Percentiles rank a stretch among this genome's conserved stretches.
These are phyloP conservation scores for Gadopsis marmoratus DNA, from an alignment of 2,797 vertebrate species.

Conservation along the genomic window DNA sequence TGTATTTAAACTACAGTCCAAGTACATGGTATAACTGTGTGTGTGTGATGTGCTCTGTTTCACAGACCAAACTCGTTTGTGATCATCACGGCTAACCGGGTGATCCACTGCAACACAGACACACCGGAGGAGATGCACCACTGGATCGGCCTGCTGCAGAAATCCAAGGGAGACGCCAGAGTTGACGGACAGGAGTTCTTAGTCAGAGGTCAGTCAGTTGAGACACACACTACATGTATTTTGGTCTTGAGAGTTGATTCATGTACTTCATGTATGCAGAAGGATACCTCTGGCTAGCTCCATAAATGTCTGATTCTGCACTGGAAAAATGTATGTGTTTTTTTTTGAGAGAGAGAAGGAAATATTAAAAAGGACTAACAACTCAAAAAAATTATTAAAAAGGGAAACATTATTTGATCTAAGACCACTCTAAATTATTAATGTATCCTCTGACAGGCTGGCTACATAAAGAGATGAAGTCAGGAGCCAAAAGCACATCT, in stretches of 20 bases:
- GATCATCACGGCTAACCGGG: slow-evolving; percentile 90
- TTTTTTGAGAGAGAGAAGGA: not conserved
- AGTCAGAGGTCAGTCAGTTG: slow-evolving; percentile 83
- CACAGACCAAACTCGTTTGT: slow-evolving; percentile 89
- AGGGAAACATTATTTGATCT: not conserved
- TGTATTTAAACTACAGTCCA: not conserved
- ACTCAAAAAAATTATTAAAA: not conserved
- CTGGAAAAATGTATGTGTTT: not conserved
- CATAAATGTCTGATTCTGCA: not conserved
- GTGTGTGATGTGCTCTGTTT: slow-evolving; percentile 21
- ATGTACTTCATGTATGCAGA: not conserved
- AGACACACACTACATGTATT: too few relatives aligned
- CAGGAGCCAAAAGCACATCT: slow-evolving; percentile 89
- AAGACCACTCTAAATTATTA: not conserved
- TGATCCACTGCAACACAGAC: slow-evolving; percentile 91
- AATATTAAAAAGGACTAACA: not conserved
- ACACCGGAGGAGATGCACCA: slow-evolving; percentile 91
- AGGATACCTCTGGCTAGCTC: not conserved
- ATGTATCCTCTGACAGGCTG: slow-evolving; percentile 83
- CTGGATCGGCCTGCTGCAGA: slow-evolving; percentile 91
- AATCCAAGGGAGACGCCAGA: slow-evolving; percentile 87
- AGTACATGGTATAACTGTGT: not conserved
- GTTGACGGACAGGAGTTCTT: slow-evolving; percentile 88
- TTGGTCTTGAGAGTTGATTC: not conserved
- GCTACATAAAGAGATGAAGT: slow-evolving; percentile 94